Evolutionary conservation across 2,888 invertebrate species (phyloP), one percentile per base, ranked within the genome.

Genomic region (Acanthosepion esculentum): DNA sequence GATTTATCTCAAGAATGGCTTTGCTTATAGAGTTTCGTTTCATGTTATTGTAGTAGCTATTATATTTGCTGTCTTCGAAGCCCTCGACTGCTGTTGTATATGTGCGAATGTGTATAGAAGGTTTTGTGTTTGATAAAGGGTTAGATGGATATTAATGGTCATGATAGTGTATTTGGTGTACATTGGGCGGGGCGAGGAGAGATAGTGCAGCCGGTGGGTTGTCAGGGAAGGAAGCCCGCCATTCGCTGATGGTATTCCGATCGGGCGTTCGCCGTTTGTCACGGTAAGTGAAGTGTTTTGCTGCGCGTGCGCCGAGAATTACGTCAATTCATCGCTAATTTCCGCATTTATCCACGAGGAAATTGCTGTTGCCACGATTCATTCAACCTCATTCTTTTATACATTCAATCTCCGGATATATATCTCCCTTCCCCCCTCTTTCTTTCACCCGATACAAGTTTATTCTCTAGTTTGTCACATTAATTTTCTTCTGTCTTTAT

Each of bases 341-440:
- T 93, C 53, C 93, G 93, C 93, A 53, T 29, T 93, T 93, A 93
- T 48, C 93, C 93, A 93, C 93, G 53, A 93, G 93, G 93, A 93
- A 93, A 93, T 93, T 93, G 93, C 20, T 93, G 50, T 93, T 93
- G 93, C 78, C n/a, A 78, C 78, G 78, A 78, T 78, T 78, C 78
- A 78, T n/a, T 78, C 78, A 78, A 78, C n/a, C 78, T 78, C n/a
- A 15, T 78, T n/a, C 78, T 78, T n/a, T n/a, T 33, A 78, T 33
- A n/a, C 78, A n/a, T 78, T n/a, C 78, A 78, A n/a, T 78, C 8
- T 29, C 29, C n/a, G n/a, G 29, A 78, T 78, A 29, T 78, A 8
- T 64, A 26, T 78, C 8, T 78, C 29, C 29, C 15, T 64, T 29
- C 15, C 0, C 7, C n/a, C 29, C 8, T 10, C n/a, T 78, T n/a